A percentile compares a stretch with the other conserved stretches of the same genome.
phyloP scores from a whole-genome alignment of 1,140 invertebrate genomes.

The Odontomachus brunneus region DNA sequence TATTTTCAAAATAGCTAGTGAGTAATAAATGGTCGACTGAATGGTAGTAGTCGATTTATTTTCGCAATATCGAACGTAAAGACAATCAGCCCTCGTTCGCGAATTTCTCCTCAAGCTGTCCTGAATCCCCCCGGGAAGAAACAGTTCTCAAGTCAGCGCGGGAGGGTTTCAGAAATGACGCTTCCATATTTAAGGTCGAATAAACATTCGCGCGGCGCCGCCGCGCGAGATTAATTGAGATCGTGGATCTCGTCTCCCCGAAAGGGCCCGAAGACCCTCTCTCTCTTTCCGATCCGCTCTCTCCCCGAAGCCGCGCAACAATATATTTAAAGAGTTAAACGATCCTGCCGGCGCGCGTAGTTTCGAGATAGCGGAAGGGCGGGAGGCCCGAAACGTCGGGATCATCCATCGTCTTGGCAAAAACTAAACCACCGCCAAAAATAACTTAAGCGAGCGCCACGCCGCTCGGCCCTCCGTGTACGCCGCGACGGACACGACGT shows the following conservation, averaged over 20 bases:
- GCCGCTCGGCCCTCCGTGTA: slow-evolving; percentile 35
- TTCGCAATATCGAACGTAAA: background rate
- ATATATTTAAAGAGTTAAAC: slow-evolving; percentile 51
- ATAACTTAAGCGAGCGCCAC: slow-evolving; percentile 52
- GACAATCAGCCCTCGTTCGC: background rate
- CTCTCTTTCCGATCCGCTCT: background rate
- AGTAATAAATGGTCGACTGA: too few species aligned
- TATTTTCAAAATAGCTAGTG: too few species aligned
- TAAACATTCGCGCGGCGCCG: background rate
- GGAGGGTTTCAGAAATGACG: background rate
- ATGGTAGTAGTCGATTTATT: background rate
- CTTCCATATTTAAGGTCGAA: slow-evolving; percentile 33
- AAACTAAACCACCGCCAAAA: slow-evolving; percentile 63
- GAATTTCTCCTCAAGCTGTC: background rate
- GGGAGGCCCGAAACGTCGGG: slow-evolving; percentile 32
- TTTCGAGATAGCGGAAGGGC: slow-evolving; percentile 42
- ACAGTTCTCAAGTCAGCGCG: background rate
- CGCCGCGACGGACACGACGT: slow-evolving; percentile 33
- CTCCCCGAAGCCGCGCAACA: slow-evolving; percentile 8
- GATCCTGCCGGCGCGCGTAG: slow-evolving; percentile 3
- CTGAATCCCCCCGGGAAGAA: background rate
- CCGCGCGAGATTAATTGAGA: slow-evolving; percentile 29
- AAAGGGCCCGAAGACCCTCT: too few species aligned
- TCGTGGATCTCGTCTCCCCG: too few species aligned
- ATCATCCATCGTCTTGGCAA: slow-evolving; percentile 58